Percentiles rank a stretch among this genome's conserved stretches.
Conservation (phyloP, 2,797 vertebrate genomes). For the Sphenodon punctatus region DNA sequence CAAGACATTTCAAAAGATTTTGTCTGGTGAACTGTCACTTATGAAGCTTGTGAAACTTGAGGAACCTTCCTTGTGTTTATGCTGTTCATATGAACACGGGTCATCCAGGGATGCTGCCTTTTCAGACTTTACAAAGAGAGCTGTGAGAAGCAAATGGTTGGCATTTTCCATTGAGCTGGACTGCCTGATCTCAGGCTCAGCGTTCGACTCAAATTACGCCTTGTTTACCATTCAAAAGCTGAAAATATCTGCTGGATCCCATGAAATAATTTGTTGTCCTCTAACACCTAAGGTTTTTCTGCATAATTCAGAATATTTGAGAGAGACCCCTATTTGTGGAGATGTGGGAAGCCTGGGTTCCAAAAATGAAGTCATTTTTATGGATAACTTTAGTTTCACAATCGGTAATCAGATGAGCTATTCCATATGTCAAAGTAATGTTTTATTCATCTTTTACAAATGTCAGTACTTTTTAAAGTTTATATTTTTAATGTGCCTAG, state of each 20-base stretch:
- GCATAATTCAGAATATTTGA: neutral
- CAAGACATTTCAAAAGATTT: neutral
- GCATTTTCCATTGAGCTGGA: slow-evolving; percentile 4
- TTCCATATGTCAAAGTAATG: neutral
- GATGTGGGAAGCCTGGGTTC: no score
- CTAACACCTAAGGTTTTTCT: neutral
- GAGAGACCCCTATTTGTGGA: neutral
- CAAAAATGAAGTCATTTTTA: neutral
- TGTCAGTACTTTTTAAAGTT: neutral
- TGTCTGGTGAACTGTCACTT: neutral
- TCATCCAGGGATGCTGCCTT: neutral
- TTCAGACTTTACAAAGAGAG: slow-evolving; percentile 8
- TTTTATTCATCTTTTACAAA: neutral
- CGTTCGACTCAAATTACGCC: neutral
- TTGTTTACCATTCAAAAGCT: neutral
- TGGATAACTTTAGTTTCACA: neutral
- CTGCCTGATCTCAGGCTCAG: slow-evolving; percentile 18
- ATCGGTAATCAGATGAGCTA: neutral
- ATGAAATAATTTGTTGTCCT: neutral
- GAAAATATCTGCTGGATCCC: neutral
- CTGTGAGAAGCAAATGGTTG: slow-evolving; percentile 14
- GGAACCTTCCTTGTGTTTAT: neutral
- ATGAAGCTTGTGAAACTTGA: neutral
- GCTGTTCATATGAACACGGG: neutral
- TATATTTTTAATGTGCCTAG: neutral